A percentile compares a stretch with the other conserved stretches of the same genome.
These are phyloP conservation scores for Apteryx owenii DNA, from an alignment of 2,113 vertebrate species.

Conservation along the genomic window DNA sequence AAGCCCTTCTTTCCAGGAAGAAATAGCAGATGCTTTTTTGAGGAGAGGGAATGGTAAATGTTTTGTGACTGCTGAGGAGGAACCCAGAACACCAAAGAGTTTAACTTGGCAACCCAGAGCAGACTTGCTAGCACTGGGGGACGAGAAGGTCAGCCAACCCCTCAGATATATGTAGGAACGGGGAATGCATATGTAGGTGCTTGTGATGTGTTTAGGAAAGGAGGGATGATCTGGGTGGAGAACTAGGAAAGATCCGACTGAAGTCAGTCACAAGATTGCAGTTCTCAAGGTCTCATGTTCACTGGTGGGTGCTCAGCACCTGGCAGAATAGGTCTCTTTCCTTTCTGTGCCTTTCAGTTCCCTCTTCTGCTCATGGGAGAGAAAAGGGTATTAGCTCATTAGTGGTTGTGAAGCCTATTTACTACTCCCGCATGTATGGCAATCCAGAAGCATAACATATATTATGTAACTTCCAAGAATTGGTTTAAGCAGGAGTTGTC, in stretches of 20 bases:
- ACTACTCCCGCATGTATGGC: not conserved
- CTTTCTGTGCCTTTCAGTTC: not conserved
- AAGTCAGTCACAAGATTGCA: not conserved
- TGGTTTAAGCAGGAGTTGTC: not conserved
- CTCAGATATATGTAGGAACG: not conserved
- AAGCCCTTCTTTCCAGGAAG: conserved; percentile 1
- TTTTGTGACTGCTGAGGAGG: not conserved
- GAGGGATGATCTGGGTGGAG: not conserved
- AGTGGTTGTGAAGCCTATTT: not conserved
- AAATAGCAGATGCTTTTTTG: conserved; percentile 14
- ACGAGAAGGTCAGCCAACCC: not conserved
- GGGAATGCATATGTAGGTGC: not conserved
- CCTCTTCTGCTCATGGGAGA: not conserved
- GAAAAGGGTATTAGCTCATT: not conserved
- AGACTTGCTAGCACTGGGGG: not conserved
- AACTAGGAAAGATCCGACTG: not conserved
- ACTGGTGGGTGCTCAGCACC: not conserved
- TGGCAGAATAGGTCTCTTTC: not conserved
- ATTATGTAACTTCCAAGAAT: not conserved
- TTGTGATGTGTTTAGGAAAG: not conserved
- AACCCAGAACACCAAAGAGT: not conserved
- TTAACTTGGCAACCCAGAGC: not conserved
- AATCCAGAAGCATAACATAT: not conserved
- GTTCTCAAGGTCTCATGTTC: not conserved
- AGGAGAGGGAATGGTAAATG: not conserved